Base-by-base conservation (phyloP, 2,888 invertebrate species). In the Leucoptera coffeella region DNA sequence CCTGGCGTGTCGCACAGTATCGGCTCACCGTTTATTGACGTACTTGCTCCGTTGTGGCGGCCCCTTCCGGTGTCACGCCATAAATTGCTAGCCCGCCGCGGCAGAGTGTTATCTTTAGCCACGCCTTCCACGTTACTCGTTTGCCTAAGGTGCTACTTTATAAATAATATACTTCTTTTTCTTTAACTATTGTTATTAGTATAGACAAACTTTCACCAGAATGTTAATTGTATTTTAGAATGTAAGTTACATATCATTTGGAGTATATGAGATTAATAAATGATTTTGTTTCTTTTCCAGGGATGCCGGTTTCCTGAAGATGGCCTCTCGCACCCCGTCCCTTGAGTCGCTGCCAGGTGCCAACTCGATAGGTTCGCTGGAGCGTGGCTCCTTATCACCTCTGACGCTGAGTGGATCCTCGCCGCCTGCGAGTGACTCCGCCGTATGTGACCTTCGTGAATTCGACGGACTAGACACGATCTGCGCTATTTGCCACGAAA, bases 291-390 rank as follows among this genome's bases (percentile, higher is more conserved):
- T 38, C 69, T 69, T 62, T 80, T 78, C 19, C 78, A 84, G 84
- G 83, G 82, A 84, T 84, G 84, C 82, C 78, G 83, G 82, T 82
- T 80, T 82, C 82, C 75, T 85, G 82, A 87, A 85, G 80, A 89
- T 90, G 90, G 90, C 88, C 79, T 88, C 90, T 73, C 78, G 78
- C 67, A 89, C 90, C 74, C 89, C 89, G 73, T 91, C 90, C 71
- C 77, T 90, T 75, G 91, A 90, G 77, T 91, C 90, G 73, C 77
- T 86, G 74, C 84, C 85, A 58, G 83, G 85, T 79, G 87, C 87
- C 73, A 88, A 87, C 75, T 88, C 89, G 56, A 84, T 89, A 75
- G 88, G 88, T 77, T 89, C 89, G 51, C 82, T 84, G 59, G 86
- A 86, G 65, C 84, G 83, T 61, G 79, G 78, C 69, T 85, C 86